These are phyloP conservation scores for Elaphurus davidianus DNA, from an alignment of 2,113 vertebrate species.

Conservation along the genomic window DNA sequence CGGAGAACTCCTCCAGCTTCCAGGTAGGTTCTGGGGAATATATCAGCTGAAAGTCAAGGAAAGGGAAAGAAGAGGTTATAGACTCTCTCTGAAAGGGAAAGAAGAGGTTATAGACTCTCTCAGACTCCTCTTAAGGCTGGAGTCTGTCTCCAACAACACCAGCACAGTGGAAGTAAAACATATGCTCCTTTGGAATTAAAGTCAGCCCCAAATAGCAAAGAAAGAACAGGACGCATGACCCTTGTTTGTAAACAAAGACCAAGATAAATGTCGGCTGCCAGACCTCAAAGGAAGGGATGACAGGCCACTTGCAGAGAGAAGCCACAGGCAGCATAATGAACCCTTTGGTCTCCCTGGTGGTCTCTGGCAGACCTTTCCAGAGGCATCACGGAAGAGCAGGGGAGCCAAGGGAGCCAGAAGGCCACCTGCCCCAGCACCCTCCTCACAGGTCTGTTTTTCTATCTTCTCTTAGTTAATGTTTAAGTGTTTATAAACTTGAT, in stretches of 20 bases:
- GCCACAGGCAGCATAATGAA: neutral
- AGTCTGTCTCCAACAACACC: neutral
- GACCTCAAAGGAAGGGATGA: slow-evolving; percentile 40
- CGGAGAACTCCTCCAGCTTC: neutral
- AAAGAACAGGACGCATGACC: neutral
- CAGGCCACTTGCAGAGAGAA: neutral
- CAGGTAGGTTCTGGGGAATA: neutral
- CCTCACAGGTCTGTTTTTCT: neutral
- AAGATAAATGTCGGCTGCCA: slow-evolving; percentile 27
- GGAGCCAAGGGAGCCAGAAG: neutral
- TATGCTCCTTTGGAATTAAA: neutral
- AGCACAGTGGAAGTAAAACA: neutral
- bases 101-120: neutral
- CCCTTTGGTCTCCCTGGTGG: slow-evolving; percentile 39
- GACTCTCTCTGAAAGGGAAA: neutral
- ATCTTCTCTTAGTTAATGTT: neutral
- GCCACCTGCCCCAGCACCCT: neutral
- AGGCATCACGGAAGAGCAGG: neutral
- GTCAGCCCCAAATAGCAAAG: slow-evolving; percentile 24
- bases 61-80: neutral
- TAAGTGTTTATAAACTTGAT: neutral
- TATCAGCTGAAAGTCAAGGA: neutral
- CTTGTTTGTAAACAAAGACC: slow-evolving; percentile 49
- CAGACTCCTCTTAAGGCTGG: neutral
- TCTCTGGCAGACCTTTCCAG: neutral